Conservation (phyloP, 2,113 vertebrate species). For the Vidua macroura region DNA sequence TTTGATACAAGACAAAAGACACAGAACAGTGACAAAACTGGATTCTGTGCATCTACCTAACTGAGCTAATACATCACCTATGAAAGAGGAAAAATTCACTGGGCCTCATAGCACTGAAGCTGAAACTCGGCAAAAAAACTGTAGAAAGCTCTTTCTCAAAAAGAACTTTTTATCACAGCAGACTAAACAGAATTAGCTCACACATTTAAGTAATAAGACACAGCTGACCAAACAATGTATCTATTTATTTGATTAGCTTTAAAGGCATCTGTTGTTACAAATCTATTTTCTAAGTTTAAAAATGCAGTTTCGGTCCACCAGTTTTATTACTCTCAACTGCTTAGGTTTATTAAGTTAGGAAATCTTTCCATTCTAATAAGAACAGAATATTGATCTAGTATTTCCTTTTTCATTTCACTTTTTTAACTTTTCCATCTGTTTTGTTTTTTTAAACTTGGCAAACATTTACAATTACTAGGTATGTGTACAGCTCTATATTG, state of each 20-base stretch:
- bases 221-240: slow-evolving; percentile 70
- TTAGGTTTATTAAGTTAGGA: background rate
- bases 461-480: background rate
- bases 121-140: background rate
- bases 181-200: slow-evolving; percentile 58
- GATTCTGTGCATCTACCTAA: background rate
- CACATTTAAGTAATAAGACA: slow-evolving; percentile 60
- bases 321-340: background rate
- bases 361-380: background rate
- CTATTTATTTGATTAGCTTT: slow-evolving; percentile 61
- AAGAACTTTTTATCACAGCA: slow-evolving; percentile 15
- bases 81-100: background rate
- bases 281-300: slow-evolving; percentile 13
- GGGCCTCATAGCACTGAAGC: background rate
- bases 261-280: slow-evolving; percentile 47
- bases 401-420: background rate
- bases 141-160: background rate
- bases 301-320: background rate
- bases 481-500: background rate
- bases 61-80: background rate
- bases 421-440: background rate
- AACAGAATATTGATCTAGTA: background rate
- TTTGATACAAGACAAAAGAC: background rate
- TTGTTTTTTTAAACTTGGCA: background rate
- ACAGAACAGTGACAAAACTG: background rate